phyloP scores from a whole-genome alignment of 2,113 vertebrate genomes.

The Sceloporus tristichus region DNA sequence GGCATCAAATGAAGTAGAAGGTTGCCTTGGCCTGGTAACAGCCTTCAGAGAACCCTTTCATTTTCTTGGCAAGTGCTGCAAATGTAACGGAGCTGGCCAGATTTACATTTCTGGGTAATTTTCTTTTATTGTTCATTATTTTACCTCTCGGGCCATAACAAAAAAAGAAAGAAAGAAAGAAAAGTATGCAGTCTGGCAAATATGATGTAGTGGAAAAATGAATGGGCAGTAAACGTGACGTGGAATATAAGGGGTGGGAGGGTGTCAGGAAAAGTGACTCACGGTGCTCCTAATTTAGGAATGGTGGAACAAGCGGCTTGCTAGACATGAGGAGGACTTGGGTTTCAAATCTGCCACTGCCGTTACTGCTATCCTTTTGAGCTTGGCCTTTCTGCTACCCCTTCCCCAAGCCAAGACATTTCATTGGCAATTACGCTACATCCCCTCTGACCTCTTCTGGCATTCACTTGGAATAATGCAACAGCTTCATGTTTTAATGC shows the following conservation, averaged over 20 bases:
- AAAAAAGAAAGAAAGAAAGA: too few relatives aligned
- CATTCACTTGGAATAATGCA: neutral
- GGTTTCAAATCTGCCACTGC: neutral
- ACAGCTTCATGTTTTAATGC: neutral
- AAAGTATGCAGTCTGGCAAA: neutral
- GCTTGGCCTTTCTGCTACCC: too few relatives aligned
- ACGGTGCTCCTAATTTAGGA: constrained; percentile 11
- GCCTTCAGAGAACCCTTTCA: constrained; percentile 2
- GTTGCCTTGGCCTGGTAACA: neutral
- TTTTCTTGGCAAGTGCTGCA: neutral
- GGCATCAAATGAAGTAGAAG: constrained; percentile 4
- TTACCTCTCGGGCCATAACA: constrained; percentile 13
- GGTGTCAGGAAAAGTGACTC: constrained; percentile 20
- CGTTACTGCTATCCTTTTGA: neutral
- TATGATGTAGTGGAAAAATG: constrained; percentile 19
- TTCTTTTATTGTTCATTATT: constrained; percentile 27
- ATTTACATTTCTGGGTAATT: constrained; percentile 14
- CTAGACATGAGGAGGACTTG: neutral
- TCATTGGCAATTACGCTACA: neutral
- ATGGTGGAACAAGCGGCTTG: neutral
- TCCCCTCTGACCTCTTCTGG: neutral
- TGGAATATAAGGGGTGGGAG: neutral
- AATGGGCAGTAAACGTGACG: constrained; percentile 3
- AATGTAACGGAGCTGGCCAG: neutral
- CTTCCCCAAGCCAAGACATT: neutral